Evolutionary conservation across 2,888 invertebrate genomes (phyloP).

Genomic region (Lasioglossum oenotherae): DNA sequence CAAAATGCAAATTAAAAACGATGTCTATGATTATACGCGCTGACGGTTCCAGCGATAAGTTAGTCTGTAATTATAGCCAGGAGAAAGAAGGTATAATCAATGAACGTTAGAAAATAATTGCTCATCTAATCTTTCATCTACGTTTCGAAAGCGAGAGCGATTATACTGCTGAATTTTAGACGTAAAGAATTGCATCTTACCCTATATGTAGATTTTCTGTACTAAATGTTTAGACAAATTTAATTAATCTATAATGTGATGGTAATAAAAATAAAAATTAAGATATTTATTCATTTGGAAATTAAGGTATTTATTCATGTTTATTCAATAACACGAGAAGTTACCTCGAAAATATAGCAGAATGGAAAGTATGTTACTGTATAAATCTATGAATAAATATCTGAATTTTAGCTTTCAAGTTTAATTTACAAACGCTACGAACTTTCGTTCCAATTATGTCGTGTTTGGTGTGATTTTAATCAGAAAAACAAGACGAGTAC

Average conservation of each 20-base stretch:
- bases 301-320: no score
- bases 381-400: no score
- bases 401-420: no score
- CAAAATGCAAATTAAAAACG: conserved; percentile 2
- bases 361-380: no score
- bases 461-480: no score
- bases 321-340: no score
- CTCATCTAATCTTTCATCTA: background rate
- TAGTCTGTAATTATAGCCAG: conserved; percentile 12
- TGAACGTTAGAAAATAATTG: background rate
- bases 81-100: conserved; percentile 6
- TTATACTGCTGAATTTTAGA: background rate
- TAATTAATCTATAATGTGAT: background rate
- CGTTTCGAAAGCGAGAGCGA: background rate
- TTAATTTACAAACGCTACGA: no score
- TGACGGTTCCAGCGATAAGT: conserved; percentile 6
- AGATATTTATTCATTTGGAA: no score
- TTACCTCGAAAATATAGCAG: no score
- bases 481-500: no score
- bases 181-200: background rate
- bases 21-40: background rate
- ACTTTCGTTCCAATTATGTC: no score
- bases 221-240: background rate
- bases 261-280: no score
- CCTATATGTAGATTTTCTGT: background rate